Evolutionary conservation across 2,888 invertebrate genomes (phyloP).

Genomic region (Chorisops tibialis): DNA sequence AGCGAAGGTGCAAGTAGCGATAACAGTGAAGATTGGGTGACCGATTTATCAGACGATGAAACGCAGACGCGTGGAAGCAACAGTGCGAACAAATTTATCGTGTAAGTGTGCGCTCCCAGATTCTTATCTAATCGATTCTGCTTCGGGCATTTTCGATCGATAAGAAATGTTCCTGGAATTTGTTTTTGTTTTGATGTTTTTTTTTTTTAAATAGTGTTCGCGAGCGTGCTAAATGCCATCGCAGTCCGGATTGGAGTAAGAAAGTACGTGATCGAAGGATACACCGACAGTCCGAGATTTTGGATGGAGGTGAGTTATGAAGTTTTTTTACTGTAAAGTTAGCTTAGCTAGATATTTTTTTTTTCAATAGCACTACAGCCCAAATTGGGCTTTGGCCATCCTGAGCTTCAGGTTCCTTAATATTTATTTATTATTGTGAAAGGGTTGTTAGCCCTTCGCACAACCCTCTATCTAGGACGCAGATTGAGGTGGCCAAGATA

Average conservation of each 20-base stretch:
- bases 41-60: slow-evolving; percentile 47
- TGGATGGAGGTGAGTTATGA: slow-evolving; percentile 16
- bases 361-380: too few species aligned
- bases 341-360: not conserved
- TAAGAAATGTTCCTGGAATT: not conserved
- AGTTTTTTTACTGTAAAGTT: not conserved
- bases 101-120: slow-evolving; percentile 44
- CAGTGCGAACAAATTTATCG: slow-evolving; percentile 44
- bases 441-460: too few species aligned
- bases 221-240: slow-evolving; percentile 48
- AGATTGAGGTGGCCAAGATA: too few species aligned
- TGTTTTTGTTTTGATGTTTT: slow-evolving; percentile 18
- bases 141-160: not conserved
- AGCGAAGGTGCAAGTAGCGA: slow-evolving; percentile 32
- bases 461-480: too few species aligned
- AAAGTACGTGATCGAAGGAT: slow-evolving; percentile 50
- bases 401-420: too few species aligned
- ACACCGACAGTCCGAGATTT: slow-evolving; percentile 33
- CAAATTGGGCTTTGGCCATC: too few species aligned
- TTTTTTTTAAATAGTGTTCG: slow-evolving; percentile 43
- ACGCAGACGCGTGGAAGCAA: not conserved
- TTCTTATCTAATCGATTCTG: slow-evolving; percentile 8
- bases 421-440: too few species aligned
- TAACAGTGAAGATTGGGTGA: slow-evolving; percentile 50
- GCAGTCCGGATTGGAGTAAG: slow-evolving; percentile 51